Evolutionary conservation across 2,113 vertebrate genomes (phyloP).

Genomic region (Siphamia tubifer): DNA sequence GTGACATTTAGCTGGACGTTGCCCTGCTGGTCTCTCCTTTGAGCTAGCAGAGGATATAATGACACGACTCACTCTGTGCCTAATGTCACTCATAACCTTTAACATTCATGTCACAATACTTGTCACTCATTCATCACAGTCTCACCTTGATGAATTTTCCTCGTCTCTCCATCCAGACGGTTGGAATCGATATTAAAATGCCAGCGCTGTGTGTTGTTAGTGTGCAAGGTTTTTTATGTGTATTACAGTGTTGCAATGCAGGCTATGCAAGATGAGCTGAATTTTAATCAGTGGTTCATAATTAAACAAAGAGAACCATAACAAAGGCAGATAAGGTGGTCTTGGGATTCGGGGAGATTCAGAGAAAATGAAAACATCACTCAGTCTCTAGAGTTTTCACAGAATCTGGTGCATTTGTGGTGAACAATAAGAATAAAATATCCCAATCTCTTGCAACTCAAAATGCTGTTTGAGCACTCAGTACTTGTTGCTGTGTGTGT

Average conservation of each 20-base stretch:
- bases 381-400: not conserved
- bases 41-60: conserved; percentile 43
- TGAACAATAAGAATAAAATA: not conserved
- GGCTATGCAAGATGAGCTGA: not conserved
- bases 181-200: conserved; percentile 64
- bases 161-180: not conserved
- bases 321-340: conserved; percentile 1
- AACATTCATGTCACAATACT: conserved; percentile 57
- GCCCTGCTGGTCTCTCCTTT: conserved; percentile 55
- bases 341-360: not conserved
- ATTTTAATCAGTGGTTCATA: conserved; percentile 45
- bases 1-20: conserved; percentile 68
- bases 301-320: conserved; percentile 30
- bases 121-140: conserved; percentile 60
- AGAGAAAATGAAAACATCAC: conserved; percentile 4
- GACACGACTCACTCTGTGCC: conserved; percentile 37
- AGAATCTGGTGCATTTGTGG: not conserved
- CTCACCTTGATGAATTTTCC: conserved; percentile 44
- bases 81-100: conserved; percentile 51
- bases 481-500: not conserved
- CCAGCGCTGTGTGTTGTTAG: not conserved
- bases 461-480: not conserved
- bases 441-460: not conserved
- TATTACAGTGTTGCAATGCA: not conserved
- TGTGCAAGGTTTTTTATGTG: not conserved